Conservation (phyloP, 2,113 vertebrate genomes). For the Colistium nudipinnis region DNA sequence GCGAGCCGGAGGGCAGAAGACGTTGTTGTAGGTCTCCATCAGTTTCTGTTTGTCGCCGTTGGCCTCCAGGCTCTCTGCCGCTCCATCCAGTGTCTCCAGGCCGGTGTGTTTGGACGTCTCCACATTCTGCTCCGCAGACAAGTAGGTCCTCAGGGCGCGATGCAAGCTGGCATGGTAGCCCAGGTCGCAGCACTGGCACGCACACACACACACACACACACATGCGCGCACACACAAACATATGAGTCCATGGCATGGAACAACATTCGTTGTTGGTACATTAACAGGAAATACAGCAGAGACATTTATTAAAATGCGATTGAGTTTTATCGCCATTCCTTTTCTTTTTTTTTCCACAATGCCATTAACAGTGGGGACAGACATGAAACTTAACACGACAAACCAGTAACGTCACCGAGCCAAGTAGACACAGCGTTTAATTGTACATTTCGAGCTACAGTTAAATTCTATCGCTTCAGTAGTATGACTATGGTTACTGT, state of each 20-base stretch:
- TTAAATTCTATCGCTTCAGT: too few relatives aligned
- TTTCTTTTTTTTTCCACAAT: background rate
- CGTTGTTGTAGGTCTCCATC: constrained; percentile 98
- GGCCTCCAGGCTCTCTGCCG: constrained; percentile 93
- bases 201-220: background rate
- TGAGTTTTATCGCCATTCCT: background rate
- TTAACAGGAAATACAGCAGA: background rate
- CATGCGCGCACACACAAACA: background rate
- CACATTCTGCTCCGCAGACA: constrained; percentile 95
- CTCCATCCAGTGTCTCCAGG: constrained; percentile 92
- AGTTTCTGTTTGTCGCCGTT: constrained; percentile 95
- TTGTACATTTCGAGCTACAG: too few relatives aligned
- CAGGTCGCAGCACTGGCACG: constrained; percentile 93
- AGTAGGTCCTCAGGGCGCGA: constrained; percentile 93
- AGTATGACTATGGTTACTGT: too few relatives aligned
- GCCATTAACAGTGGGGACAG: background rate
- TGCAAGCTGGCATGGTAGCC: constrained; percentile 97
- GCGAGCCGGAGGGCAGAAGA: constrained; percentile 96
- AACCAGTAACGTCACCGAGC: too few relatives aligned
- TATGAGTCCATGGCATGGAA: background rate
- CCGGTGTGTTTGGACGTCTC: constrained; percentile 95
- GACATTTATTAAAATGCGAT: too few relatives aligned
- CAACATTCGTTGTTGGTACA: background rate
- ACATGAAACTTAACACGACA: too few relatives aligned
- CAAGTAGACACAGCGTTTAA: too few relatives aligned